Evolutionary conservation across 37 sponge, comb jelly and placozoan species (phyloP).

Genomic region (Ianthella basta): DNA sequence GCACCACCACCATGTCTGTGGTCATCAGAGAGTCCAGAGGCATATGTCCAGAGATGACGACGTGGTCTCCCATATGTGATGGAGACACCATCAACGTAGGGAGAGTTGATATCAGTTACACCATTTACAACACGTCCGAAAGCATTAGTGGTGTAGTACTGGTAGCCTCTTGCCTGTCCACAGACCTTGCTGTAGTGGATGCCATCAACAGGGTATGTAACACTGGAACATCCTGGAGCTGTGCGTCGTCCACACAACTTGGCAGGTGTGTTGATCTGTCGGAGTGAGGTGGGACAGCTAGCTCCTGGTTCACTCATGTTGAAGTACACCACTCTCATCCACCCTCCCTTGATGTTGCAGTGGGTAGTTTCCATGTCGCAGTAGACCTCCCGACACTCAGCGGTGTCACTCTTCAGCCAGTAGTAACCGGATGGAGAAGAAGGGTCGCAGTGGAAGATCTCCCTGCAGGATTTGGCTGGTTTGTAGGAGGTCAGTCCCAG

Average conservation of each 20-base stretch:
- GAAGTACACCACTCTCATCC: slow-evolving; percentile 4
- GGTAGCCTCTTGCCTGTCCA: slow-evolving; percentile 22
- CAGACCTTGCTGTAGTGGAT: slow-evolving; percentile 8
- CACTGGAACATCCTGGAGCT: neutral
- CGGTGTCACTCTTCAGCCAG: neutral
- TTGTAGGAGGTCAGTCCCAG: neutral
- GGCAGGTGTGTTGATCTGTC: neutral
- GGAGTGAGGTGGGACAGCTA: neutral
- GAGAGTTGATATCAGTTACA: neutral
- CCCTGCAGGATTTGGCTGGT: slow-evolving; percentile 8
- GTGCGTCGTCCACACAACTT: slow-evolving; percentile 3
- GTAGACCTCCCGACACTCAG: neutral
- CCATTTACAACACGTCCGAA: neutral
- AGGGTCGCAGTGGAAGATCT: neutral
- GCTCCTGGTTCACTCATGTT: slow-evolving; percentile 21
- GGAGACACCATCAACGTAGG: slow-evolving; percentile 26
- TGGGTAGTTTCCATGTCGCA: slow-evolving; percentile 13
- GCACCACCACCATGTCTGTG: neutral
- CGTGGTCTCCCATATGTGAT: slow-evolving; percentile 19
- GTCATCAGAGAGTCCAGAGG: slow-evolving; percentile 9
- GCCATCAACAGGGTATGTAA: neutral
- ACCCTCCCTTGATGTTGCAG: slow-evolving; percentile 10
- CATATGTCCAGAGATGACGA: slow-evolving; percentile 20
- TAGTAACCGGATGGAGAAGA: slow-evolving; percentile 3
- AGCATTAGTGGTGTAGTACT: neutral